A percentile compares a stretch with the other conserved stretches of the same genome.
Conservation (phyloP, 2,888 invertebrate species). For the Imbricaverruca yamaguchii region DNA sequence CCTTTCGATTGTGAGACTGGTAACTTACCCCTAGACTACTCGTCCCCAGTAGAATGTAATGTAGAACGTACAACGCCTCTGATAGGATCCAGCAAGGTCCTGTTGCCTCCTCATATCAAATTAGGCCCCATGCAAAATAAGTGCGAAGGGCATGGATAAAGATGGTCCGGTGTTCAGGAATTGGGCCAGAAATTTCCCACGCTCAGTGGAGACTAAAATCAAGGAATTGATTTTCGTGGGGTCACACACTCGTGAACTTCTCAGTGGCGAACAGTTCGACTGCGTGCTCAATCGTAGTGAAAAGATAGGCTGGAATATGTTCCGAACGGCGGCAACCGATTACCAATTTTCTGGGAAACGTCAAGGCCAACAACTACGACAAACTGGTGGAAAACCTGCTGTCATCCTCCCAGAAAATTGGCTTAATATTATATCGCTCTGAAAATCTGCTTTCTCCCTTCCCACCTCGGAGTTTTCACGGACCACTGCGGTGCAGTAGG, state of each 20-base stretch:
- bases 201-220: not conserved
- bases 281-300: not conserved
- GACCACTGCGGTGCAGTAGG: not conserved
- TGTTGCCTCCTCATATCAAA: not conserved
- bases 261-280: constrained; percentile 6
- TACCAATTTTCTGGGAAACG: not conserved
- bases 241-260: constrained; percentile 3
- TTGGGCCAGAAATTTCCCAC: not conserved
- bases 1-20: too few species aligned
- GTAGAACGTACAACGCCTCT: not conserved
- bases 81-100: not conserved
- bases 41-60: too few species aligned
- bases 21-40: too few species aligned
- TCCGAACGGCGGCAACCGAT: not conserved
- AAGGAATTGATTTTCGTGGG: not conserved
- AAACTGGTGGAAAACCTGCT: not conserved
- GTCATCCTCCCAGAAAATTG: not conserved
- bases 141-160: not conserved
- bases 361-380: not conserved
- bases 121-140: not conserved
- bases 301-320: not conserved
- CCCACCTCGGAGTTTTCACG: not conserved
- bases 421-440: not conserved
- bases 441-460: not conserved
- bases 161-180: not conserved